Conservation (phyloP, 2,888 invertebrate species). For the Euphydryas editha region DNA sequence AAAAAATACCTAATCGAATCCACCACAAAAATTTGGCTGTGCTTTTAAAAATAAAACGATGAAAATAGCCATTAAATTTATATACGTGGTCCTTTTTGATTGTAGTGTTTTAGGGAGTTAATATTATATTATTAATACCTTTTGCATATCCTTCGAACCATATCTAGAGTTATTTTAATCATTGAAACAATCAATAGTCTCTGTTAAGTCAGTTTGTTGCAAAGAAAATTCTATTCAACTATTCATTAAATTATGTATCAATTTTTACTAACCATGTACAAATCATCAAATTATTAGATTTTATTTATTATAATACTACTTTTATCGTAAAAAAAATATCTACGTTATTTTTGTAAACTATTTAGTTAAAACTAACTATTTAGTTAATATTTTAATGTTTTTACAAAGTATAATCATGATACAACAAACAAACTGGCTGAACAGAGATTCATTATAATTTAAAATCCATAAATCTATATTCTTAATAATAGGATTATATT, state of each 20-base stretch:
- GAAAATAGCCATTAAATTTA: conserved; percentile 55
- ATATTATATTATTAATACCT: conserved; percentile 63
- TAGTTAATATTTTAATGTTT: conserved; percentile 2
- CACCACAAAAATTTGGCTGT: conserved; percentile 79
- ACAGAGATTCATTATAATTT: conserved; percentile 13
- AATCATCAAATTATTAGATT: neutral
- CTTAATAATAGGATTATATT: conserved; percentile 11
- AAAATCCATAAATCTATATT: conserved; percentile 16
- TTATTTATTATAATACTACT: neutral
- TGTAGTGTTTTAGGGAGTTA: conserved; percentile 55
- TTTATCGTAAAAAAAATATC: neutral
- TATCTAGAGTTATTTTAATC: conserved; percentile 31
- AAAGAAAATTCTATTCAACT: neutral
- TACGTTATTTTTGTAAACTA: conserved; percentile 3
- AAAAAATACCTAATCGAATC: conserved; percentile 56
- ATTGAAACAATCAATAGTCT: neutral
- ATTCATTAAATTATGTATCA: neutral
- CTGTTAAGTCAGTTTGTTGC: conserved; percentile 13
- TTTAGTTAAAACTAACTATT: too few relatives aligned
- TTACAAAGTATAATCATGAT: conserved; percentile 15
- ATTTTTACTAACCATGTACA: neutral
- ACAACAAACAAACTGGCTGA: conserved; percentile 11
- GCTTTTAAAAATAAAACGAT: conserved; percentile 65
- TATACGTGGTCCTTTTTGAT: conserved; percentile 50
- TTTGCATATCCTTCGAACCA: conserved; percentile 44